These are phyloP conservation scores for Heliopora coerulea DNA, from an alignment of 92 coral and sea anemone species.

Conservation along the genomic window DNA sequence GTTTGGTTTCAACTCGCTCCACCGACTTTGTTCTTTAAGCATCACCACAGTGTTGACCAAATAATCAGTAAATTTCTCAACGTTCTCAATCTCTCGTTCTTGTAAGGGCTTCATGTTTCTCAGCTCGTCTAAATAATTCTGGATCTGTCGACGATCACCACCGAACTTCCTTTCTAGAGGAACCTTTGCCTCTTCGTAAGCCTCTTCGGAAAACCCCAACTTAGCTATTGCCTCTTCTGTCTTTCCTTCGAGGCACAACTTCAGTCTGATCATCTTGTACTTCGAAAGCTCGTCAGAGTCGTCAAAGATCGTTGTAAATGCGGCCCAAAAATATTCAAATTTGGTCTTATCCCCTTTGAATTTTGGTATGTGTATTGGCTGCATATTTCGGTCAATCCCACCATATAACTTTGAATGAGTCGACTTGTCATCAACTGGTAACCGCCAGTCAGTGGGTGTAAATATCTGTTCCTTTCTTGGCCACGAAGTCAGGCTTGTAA, in stretches of 20 bases:
- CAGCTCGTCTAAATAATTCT: constrained; percentile 31
- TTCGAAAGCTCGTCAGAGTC: not conserved
- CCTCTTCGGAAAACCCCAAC: constrained; percentile 31
- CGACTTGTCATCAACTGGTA: not conserved
- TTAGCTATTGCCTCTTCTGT: not conserved
- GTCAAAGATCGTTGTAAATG: not conserved
- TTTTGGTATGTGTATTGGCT: not conserved
- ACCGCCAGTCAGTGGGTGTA: not conserved
- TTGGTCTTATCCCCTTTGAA: not conserved
- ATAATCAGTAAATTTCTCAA: constrained; percentile 36
- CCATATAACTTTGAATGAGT: not conserved
- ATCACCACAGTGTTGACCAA: constrained; percentile 18
- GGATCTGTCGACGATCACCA: constrained; percentile 34
- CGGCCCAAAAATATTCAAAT: not conserved
- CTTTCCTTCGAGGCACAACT: constrained; percentile 19
- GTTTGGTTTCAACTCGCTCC: constrained; percentile 31
- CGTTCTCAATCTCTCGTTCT: constrained; percentile 26
- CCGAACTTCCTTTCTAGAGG: constrained; percentile 35
- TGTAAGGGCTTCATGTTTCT: constrained; percentile 7
- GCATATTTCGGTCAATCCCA: not conserved
- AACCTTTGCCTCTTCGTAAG: constrained; percentile 39
- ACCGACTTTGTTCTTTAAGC: constrained; percentile 20
- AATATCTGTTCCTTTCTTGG: not conserved
- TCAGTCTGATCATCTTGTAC: constrained; percentile 19
- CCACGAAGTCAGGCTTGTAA: not conserved